These are phyloP conservation scores for Sparidentex hasta DNA, from an alignment of 2,797 vertebrate species.

Conservation along the genomic window DNA sequence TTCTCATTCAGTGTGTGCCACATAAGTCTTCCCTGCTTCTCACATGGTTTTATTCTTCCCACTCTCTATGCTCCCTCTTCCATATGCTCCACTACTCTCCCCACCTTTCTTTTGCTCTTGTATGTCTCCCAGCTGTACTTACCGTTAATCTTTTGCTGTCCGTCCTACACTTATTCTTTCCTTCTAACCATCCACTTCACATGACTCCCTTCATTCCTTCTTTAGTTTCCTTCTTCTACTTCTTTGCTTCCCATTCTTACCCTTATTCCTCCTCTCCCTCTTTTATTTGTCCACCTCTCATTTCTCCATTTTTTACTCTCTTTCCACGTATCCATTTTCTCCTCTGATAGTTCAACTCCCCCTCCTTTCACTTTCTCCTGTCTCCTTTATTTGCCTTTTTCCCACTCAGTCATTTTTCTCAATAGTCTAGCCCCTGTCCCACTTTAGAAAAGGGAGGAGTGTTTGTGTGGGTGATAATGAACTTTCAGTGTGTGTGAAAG, in stretches of 20 bases:
- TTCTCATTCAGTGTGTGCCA: constrained; percentile 89
- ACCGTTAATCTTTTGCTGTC: neutral
- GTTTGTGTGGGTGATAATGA: neutral
- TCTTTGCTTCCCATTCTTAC: neutral
- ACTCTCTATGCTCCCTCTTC: constrained; percentile 10
- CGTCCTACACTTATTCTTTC: neutral
- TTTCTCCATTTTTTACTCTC: neutral
- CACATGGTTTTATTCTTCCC: neutral
- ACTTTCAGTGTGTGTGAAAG: constrained; percentile 14
- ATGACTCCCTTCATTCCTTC: neutral
- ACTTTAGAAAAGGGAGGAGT: neutral
- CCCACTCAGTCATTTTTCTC: neutral
- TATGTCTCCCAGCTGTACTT: neutral
- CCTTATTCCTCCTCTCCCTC: neutral
- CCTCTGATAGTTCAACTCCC: no score
- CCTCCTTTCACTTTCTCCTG: neutral
- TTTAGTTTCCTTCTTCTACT: neutral
- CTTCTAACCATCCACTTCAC: neutral
- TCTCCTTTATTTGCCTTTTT: neutral
- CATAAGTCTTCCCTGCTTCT: constrained; percentile 76
- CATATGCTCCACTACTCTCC: neutral
- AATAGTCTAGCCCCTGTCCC: neutral
- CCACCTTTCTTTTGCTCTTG: neutral
- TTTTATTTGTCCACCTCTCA: neutral
- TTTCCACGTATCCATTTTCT: neutral